Base-by-base conservation (phyloP, 2,113 vertebrate species). In the Hippocampus barbouri region DNA sequence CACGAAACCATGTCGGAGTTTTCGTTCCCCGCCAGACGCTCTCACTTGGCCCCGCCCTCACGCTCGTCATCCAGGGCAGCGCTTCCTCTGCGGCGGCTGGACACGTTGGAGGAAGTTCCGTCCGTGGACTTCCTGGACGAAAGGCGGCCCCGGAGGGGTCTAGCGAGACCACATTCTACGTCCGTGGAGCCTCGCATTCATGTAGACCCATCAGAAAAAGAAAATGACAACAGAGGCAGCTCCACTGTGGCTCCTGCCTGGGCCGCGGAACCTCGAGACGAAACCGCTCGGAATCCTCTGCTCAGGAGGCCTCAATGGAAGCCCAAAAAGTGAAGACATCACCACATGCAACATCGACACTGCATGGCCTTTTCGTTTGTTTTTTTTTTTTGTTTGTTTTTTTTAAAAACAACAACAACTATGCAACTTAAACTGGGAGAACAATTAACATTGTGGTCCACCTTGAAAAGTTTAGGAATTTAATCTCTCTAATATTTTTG, bases 251-350 rank as follows among this genome's bases (percentile, higher is more conserved):
- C 76, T 45, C 56, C 76, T 12, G 54, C 53, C 74, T 87, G 87
- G 88, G 82, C 68, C 0, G 81, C 75, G 15, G 90, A 90, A 66
- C 71, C 81, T 62, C 75, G 56, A 63, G 77, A 86, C 8, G n/a
- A 34, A 23, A 40, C 60, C 0, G 43, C 78, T 18, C 61, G 8
- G 66, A 88, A 89, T 59, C 85, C 91, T 51, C 81, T 91, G 27
- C 89, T 91, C 30, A 81, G 79, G 49, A 79, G 83, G 56, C 85
- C 92, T 18, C 83, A 85, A 71, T 91, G 89, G 86, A 90, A 88
- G 61, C 81, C 83, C 0, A 78, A 75, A 70, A 87, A 79, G 64
- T 84, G 67, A 67, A 70, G 66, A 71, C 21, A 9, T 27, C 43
- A 45, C 10, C 0, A 45, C 12, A 3, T 45, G 43, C 43, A 45